These are phyloP conservation scores for Heteromormyrus szaboi DNA, from an alignment of 2,797 vertebrate species.

Conservation along the genomic window DNA sequence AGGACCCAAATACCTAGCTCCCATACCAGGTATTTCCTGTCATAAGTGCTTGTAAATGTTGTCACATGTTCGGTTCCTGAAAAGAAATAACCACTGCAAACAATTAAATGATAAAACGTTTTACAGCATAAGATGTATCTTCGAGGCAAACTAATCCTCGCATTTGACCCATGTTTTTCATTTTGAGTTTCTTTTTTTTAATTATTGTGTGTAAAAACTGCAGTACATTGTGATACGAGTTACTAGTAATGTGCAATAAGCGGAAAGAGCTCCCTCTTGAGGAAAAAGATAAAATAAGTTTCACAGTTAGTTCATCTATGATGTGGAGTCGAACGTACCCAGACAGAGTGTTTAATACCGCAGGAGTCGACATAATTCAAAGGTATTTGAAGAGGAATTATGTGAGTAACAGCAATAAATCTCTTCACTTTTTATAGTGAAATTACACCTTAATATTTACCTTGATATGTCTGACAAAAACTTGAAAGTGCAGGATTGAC, in stretches of 20 bases:
- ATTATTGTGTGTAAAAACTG: too few species aligned
- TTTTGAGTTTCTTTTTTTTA: too few species aligned
- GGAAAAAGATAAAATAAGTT: not conserved
- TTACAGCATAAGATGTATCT: too few species aligned
- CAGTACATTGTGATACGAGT: not conserved
- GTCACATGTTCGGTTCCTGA: too few species aligned
- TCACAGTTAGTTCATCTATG: not conserved
- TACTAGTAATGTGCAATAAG: not conserved
- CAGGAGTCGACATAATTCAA: not conserved
- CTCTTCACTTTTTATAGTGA: not conserved
- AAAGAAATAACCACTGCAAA: too few species aligned
- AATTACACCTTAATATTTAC: not conserved
- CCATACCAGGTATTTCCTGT: too few species aligned
- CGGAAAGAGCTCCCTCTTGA: not conserved
- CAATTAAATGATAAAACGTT: too few species aligned
- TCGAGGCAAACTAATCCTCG: too few species aligned
- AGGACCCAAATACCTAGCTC: too few species aligned
- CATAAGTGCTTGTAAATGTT: too few species aligned
- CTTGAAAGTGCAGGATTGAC: not conserved
- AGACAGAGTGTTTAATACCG: not conserved
- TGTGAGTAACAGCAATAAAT: not conserved
- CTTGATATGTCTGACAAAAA: not conserved
- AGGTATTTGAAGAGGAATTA: not conserved
- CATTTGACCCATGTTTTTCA: too few species aligned
- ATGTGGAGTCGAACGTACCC: not conserved